These are phyloP conservation scores for Eptatretus burgeri DNA, from an alignment of 2,113 vertebrate species.

Conservation along the genomic window DNA sequence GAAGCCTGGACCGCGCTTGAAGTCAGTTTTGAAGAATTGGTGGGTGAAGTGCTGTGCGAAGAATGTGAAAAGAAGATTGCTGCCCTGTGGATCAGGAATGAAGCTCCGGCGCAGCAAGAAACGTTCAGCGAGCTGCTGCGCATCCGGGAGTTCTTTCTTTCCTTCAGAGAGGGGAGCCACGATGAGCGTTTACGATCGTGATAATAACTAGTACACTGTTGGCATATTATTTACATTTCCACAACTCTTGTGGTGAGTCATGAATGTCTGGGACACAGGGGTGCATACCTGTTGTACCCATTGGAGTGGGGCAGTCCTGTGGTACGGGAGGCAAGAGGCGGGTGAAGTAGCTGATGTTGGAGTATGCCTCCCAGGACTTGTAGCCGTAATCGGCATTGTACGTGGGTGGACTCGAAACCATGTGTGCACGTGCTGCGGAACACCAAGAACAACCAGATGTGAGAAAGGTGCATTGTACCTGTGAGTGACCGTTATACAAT, in stretches of 20 bases:
- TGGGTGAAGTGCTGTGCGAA: constrained; percentile 93
- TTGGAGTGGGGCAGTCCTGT: constrained; percentile 38
- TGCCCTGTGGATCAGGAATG: constrained; percentile 39
- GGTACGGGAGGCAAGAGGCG: constrained; percentile 52
- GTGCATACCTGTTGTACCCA: constrained; percentile 48
- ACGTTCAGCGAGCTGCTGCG: constrained; percentile 20
- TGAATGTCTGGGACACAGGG: neutral
- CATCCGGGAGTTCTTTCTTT: constrained; percentile 34
- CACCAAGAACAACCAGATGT: no score
- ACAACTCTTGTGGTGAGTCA: no score
- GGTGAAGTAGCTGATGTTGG: constrained; percentile 57
- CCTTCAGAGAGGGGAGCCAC: constrained; percentile 18
- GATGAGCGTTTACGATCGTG: neutral
- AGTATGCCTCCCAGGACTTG: constrained; percentile 61
- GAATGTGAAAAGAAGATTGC: constrained; percentile 76
- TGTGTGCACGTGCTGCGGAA: constrained; percentile 28
- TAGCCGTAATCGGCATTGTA: constrained; percentile 52
- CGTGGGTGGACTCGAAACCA: constrained; percentile 64
- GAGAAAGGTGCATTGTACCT: no score
- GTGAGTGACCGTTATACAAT: no score
- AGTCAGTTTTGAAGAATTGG: constrained; percentile 67
- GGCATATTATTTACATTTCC: no score
- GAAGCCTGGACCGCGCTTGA: constrained; percentile 33
- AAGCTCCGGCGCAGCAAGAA: constrained; percentile 40
- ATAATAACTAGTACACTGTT: no score